These are phyloP conservation scores for Wasmannia auropunctata DNA, from an alignment of 1,140 invertebrate species.

Conservation along the genomic window DNA sequence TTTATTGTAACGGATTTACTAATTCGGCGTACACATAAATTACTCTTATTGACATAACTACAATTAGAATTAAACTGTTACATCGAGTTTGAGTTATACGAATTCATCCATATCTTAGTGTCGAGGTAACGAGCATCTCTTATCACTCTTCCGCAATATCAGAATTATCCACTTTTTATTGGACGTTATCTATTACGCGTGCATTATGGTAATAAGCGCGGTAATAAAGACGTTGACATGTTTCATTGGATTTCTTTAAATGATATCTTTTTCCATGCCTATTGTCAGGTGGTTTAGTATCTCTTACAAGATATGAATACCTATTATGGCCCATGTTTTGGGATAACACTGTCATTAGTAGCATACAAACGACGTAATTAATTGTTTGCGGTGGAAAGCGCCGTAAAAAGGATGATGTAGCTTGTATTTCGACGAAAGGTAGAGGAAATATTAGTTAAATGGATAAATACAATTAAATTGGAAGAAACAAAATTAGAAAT, in stretches of 20 bases:
- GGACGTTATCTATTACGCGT: slow-evolving; percentile 30
- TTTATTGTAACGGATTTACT: not conserved
- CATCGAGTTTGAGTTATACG: not conserved
- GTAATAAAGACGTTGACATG: not conserved
- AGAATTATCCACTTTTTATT: slow-evolving; percentile 20
- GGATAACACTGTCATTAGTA: not conserved
- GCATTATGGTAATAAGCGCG: slow-evolving; percentile 13
- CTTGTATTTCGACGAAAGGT: not conserved
- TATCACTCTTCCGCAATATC: slow-evolving; percentile 29
- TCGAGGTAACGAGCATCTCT: not conserved
- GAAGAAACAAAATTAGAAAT: not conserved
- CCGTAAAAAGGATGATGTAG: not conserved
- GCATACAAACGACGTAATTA: not conserved
- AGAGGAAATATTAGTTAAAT: not conserved
- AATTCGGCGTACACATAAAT: not conserved
- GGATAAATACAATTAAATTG: not conserved
- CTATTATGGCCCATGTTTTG: not conserved
- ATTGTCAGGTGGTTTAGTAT: not conserved
- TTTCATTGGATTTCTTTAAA: slow-evolving; percentile 11
- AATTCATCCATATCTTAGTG: not conserved
- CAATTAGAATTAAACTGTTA: not conserved
- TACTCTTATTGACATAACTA: not conserved
- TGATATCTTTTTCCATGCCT: not conserved
- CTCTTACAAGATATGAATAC: not conserved
- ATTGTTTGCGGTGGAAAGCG: not conserved